phyloP scores from a whole-genome alignment of 2,113 vertebrate species.

The Hemiscyllium ocellatum region DNA sequence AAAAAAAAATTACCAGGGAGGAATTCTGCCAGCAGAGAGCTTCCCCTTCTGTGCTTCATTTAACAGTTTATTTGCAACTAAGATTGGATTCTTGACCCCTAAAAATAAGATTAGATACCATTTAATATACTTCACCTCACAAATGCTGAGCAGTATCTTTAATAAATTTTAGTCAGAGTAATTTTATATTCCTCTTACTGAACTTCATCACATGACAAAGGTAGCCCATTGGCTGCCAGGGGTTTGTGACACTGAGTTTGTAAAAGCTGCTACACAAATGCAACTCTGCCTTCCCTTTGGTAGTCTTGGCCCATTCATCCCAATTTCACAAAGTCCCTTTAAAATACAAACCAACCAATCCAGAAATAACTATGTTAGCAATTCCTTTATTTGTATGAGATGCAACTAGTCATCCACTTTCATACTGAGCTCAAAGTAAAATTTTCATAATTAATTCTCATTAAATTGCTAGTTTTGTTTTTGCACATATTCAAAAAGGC shows the following conservation, averaged over 20 bases:
- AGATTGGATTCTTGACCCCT: slow-evolving; percentile 96
- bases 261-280: not conserved
- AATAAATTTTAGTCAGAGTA: not conserved
- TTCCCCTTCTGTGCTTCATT: slow-evolving; percentile 97
- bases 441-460: not conserved
- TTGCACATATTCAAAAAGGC: not conserved
- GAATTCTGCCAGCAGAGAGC: slow-evolving; percentile 94
- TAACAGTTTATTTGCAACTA: slow-evolving; percentile 88
- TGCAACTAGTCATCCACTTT: not conserved
- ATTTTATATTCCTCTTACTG: not conserved
- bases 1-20: slow-evolving; percentile 78
- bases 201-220: not conserved
- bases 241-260: not conserved
- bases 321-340: not conserved
- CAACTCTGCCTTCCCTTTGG: not conserved
- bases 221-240: not conserved
- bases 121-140: not conserved
- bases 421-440: not conserved
- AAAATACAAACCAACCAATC: not conserved
- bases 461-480: not conserved
- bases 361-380: not conserved
- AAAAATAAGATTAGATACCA: slow-evolving; percentile 44
- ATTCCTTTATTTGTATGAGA: not conserved
- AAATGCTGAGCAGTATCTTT: not conserved
- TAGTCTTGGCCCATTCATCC: not conserved